A percentile compares a stretch with the other conserved stretches of the same genome.
These are phyloP conservation scores for Hystrix brachyura DNA, from an alignment of 2,113 vertebrate genomes.

Conservation along the genomic window DNA sequence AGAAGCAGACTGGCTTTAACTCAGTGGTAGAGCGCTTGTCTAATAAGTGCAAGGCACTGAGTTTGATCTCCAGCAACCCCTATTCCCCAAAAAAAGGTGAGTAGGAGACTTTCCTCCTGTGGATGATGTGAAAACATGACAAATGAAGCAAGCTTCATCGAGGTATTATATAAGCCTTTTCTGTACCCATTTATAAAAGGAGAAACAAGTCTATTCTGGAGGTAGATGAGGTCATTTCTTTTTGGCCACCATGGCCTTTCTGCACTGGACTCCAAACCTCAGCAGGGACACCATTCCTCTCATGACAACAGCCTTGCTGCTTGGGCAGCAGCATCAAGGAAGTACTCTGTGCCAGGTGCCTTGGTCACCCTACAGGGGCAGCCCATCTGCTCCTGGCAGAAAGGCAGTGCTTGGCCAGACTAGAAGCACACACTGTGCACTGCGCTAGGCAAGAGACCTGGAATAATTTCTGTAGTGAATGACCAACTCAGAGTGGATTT, in stretches of 20 bases:
- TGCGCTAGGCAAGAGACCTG: neutral
- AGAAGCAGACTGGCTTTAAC: neutral
- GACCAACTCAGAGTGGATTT: neutral
- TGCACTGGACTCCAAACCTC: neutral
- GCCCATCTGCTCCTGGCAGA: conserved; percentile 67
- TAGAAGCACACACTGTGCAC: too few relatives aligned
- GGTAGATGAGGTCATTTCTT: neutral
- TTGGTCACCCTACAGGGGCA: neutral
- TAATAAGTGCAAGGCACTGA: too few relatives aligned
- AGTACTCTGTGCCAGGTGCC: neutral
- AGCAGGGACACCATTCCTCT: neutral
- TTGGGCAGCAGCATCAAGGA: neutral
- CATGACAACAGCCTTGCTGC: neutral
- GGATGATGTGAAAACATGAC: neutral
- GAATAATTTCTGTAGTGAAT: neutral
- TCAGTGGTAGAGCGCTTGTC: too few relatives aligned
- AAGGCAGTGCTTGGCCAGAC: neutral
- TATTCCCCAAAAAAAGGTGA: neutral
- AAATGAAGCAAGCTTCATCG: neutral
- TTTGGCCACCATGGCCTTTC: neutral
- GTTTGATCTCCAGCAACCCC: too few relatives aligned
- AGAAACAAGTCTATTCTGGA: neutral
- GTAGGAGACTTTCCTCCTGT: neutral
- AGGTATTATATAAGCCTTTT: neutral
- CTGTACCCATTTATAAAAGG: neutral